Base-by-base conservation (phyloP, 2,797 vertebrate genomes). In the Chelonia mydas region DNA sequence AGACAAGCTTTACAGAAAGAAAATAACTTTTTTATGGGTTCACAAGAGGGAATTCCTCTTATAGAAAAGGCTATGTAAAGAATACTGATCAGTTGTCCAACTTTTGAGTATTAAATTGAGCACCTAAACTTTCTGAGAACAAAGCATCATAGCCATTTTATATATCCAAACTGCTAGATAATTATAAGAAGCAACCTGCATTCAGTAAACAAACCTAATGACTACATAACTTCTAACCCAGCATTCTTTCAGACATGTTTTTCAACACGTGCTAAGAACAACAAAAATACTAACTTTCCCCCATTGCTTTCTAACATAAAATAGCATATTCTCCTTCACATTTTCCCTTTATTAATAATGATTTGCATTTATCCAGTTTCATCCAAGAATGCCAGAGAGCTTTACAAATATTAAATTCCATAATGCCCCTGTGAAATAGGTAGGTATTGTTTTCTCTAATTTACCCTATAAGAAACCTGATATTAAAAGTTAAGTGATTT, bases 391-490 rank as follows among this genome's bases (percentile, higher is more conserved):
- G 61, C 55, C 80, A 84, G 94, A 85, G 78, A 94, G 89, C 87
- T 95, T 93, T 95, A 85, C 87, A 94, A 92, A 83, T 41, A 53
- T 59, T 95, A 96, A 96, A 94, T 51, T 37, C 90, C 6, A 0
- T 23, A 84, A 85, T 50, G 53, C 79, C 95, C 83, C 92, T 94
- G 92, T 93, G 85, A 96, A 84, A 68, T 84, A 95, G 77, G 93
- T 9, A 95, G 91, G 88, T 96, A 91, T 94, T 93, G 95, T 95
- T 97, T 97, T 96, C 96, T 97, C 92, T 95, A 68, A 84, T 95
- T 87, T 55, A 97, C 96, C 95, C 95, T 90, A 95, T 87, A 90
- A 96, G 90, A 95, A 97, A 93, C 95, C 57, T 31, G 82, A 90
- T 95, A 96, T 96, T 95, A 84, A 85, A 96, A 94, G 82, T 31